Base-by-base conservation (phyloP, 2,888 invertebrate genomes). In the Uropetala carovei region DNA sequence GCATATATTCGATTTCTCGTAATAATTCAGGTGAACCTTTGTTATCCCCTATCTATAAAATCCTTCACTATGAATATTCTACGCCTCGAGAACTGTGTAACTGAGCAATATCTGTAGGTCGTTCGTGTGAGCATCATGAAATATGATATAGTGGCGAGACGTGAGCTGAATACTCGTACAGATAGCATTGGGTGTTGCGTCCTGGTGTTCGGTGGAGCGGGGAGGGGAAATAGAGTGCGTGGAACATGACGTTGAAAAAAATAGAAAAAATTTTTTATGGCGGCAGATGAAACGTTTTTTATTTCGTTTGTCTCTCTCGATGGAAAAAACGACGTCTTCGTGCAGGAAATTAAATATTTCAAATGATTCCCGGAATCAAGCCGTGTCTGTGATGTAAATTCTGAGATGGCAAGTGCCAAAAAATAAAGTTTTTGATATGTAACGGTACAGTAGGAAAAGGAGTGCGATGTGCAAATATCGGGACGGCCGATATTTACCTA, bases 51-150 rank as follows among this genome's bases (percentile, higher is more conserved):
- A 22, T 22, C 75, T 75, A 75, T 75, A 75, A 75, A 22, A 75
- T 75, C 75, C 22, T 75, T 75, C 75, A 75, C 75, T 75, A 75
- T 75, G 75, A 75, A 75, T 75, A 75, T 75, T 22, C 75, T 75
- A 75, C 22, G 75, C 75, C 75, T 22, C 75, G 75, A 75, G 75
- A 75, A 75, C 27, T 75, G 75, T 75, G 75, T 75, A 75, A 75
- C 75, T 75, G 75, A 22, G 75, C 27, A 75, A 75, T 75, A 75
- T 75, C 75, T 75, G 75, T 75, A 27, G 75, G 75, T 75, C 75
- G 75, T 75, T 75, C 75, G 75, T 75, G 75, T 22, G 75, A 75
- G 75, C 22, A 75, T 75, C 75, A 75, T 75, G 75, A 75, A 75
- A 75, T 27, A 75, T 75, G 75, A 75, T 75, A 75, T 75, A 75